Conservation (phyloP, 2,113 vertebrate genomes). For the Orycteropus afer region DNA sequence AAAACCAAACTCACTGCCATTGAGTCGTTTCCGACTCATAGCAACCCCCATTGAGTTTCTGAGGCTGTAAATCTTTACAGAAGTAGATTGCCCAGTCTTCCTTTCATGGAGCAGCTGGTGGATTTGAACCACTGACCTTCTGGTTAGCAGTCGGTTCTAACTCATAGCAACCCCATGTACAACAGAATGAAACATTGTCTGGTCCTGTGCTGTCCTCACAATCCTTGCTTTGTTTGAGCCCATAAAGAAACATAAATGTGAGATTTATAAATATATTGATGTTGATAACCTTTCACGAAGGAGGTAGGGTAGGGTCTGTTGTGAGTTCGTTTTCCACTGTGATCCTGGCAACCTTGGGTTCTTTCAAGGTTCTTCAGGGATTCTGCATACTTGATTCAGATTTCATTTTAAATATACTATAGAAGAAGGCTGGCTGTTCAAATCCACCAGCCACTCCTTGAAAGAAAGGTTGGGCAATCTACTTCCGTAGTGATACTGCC, state of each 20-base stretch:
- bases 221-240: neutral
- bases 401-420: slow-evolving; percentile 15
- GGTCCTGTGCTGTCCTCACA: neutral
- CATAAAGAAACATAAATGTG: neutral
- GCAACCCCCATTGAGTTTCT: no score
- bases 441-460: no score
- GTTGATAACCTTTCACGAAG: neutral
- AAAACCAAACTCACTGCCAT: no score
- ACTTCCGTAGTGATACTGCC: no score
- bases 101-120: no score
- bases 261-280: neutral
- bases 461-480: no score
- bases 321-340: neutral
- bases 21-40: neutral
- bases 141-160: neutral
- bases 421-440: no score
- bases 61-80: no score
- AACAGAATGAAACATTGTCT: no score
- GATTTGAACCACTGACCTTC: no score
- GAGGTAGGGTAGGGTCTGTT: neutral
- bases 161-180: no score
- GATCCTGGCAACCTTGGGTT: neutral
- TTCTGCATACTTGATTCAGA: neutral
- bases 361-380: neutral
- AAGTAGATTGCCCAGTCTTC: no score